Conservation (phyloP, 2,888 invertebrate species). For the Scaptomyza reducta region DNA sequence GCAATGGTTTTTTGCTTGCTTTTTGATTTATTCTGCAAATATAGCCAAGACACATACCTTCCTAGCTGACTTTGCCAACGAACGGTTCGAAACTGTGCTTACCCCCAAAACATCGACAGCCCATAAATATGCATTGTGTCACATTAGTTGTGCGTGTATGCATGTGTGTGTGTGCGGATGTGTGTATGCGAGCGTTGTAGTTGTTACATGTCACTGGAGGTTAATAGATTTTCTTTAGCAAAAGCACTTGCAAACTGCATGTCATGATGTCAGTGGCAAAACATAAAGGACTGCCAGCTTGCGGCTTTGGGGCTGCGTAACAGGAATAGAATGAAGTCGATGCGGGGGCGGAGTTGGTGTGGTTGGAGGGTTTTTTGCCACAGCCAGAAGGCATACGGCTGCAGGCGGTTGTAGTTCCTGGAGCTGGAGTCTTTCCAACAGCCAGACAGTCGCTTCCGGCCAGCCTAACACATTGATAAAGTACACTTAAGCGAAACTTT, state of each 20-base stretch:
- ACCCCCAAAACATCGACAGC: constrained; percentile 48
- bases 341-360: background rate
- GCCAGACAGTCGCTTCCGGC: constrained; percentile 52
- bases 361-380: background rate
- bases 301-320: constrained; percentile 6
- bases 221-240: constrained; percentile 80
- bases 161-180: constrained; percentile 23
- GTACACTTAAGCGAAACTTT: constrained; percentile 46
- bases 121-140: constrained; percentile 81
- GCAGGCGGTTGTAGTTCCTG: background rate
- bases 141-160: constrained; percentile 56
- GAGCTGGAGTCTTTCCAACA: constrained; percentile 20
- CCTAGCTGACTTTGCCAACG: background rate
- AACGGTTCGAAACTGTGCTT: constrained; percentile 14
- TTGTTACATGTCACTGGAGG: constrained; percentile 72
- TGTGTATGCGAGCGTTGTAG: constrained; percentile 24
- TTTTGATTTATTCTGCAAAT: constrained; percentile 48
- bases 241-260: constrained; percentile 65
- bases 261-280: constrained; percentile 64
- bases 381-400: constrained; percentile 16
- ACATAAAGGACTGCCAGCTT: constrained; percentile 33
- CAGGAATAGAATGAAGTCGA: background rate
- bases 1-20: constrained; percentile 9
- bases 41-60: constrained; percentile 38
- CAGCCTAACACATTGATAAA: constrained; percentile 54